A percentile compares a stretch with the other conserved stretches of the same genome.
Evolutionary conservation across 2,113 vertebrate species (phyloP).

Genomic region (Hiodon alosoides): DNA sequence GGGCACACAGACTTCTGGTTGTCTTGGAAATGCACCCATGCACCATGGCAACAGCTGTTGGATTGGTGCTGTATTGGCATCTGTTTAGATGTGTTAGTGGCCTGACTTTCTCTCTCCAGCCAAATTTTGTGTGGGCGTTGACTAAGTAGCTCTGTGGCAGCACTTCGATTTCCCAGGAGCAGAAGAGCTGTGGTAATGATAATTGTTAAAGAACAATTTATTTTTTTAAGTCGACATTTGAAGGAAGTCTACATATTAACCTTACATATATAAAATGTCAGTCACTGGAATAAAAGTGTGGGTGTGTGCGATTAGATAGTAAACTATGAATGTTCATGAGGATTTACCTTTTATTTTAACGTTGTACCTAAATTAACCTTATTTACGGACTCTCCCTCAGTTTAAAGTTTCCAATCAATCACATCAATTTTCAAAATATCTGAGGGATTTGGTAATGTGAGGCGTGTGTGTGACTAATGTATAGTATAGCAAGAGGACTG

Average conservation of each 20-base stretch:
- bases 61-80: conserved; percentile 41
- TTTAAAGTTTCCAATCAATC: no score
- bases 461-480: no score
- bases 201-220: background rate
- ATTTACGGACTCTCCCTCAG: no score
- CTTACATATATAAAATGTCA: no score
- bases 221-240: background rate
- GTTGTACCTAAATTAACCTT: no score
- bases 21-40: conserved; percentile 52
- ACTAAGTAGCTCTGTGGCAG: background rate
- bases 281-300: no score
- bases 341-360: no score
- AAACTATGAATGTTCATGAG: no score
- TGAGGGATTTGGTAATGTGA: no score
- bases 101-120: conserved; percentile 45
- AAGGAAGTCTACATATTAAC: background rate
- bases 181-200: background rate
- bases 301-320: no score
- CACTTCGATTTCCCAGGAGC: background rate
- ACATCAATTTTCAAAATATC: no score
- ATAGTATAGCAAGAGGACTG: no score
- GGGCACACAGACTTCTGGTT: conserved; percentile 32
- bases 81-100: conserved; percentile 35
- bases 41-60: conserved; percentile 47
- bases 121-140: conserved; percentile 38